Base-by-base conservation (phyloP, 1,140 invertebrate genomes). In the Penaeus indicus region DNA sequence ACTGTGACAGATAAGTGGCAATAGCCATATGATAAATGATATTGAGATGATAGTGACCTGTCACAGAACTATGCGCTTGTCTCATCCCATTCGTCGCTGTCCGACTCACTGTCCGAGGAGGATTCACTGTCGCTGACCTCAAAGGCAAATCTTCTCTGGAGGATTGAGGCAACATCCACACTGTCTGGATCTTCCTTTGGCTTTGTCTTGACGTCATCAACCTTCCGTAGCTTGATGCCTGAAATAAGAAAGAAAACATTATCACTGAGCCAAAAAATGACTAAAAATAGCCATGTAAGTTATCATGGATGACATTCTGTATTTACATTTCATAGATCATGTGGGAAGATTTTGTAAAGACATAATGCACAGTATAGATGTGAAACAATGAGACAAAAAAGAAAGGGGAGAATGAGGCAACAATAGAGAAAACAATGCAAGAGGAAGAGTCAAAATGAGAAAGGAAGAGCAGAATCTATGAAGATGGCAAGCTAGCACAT, bases 91-190 rank as follows among this genome's bases (percentile, higher is more conserved):
- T 95, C 95, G 84, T 96, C 95, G 91, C 95, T 95, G 91, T 96
- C 95, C 91, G 95, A 95, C 90, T 96, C 95, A 85, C 94, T 95
- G 83, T 96, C 95, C 18, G 95, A 95, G 10, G 95, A 97, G n/a
- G 96, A 97, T 91, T 97, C 97, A 38, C 96, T 96, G 93, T 99
- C 98, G 90, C 97, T 98, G 91, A 98, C 96, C 93, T 99, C 98
- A 86, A 99, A 97, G 38, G 97, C 98, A 62, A 98, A 97, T 54
- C 98, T 95, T 61, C 98, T 94, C 32, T 97, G 97, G 91, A 99
- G 94, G 91, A 99, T 98, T 18, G 97, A 98, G 21, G 98, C 98
- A 7, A 99, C 98, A 93, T 99, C 98, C 93, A 98, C 96, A 88
- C 96, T 96, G 64, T 92, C 92, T 63, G 95, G 93, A 91, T 96